Conservation (phyloP, 2,797 vertebrate genomes). For the Gouania willdenowi region DNA sequence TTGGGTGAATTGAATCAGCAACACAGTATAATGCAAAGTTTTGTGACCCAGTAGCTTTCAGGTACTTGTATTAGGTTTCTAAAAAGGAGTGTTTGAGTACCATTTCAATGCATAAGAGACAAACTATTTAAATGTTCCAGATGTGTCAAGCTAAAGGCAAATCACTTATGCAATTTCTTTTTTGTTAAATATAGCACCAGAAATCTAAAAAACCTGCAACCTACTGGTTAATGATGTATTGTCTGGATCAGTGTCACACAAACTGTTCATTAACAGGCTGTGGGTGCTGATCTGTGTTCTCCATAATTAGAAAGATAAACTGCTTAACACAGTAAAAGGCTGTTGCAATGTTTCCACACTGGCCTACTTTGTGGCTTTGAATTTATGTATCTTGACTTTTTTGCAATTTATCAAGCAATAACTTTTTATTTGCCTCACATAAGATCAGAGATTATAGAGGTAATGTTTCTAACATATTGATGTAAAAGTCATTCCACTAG, state of each 20-base stretch:
- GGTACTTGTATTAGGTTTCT: conserved; percentile 64
- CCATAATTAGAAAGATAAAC: conserved; percentile 2
- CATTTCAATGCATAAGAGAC: conserved; percentile 55
- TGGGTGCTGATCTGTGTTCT: not conserved
- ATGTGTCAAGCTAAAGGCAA: conserved; percentile 27
- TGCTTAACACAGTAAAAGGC: not conserved
- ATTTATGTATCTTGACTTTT: not conserved
- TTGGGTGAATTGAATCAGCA: conserved; percentile 78
- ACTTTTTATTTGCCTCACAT: not conserved
- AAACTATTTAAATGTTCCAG: conserved; percentile 44
- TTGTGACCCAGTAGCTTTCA: conserved; percentile 70
- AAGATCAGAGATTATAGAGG: not conserved
- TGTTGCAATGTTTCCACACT: not conserved
- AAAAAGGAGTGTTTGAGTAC: conserved; percentile 45
- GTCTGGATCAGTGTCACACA: conserved; percentile 15
- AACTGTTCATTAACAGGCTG: conserved; percentile 19
- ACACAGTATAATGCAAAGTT: conserved; percentile 73
- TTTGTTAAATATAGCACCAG: not conserved
- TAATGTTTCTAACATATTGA: not conserved
- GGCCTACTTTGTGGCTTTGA: not conserved
- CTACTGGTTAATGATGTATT: conserved; percentile 16
- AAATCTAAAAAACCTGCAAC: conserved; percentile 12
- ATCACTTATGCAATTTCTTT: conserved; percentile 7
- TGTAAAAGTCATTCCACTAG: not conserved
- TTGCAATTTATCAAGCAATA: not conserved